Evolutionary conservation across 2,797 vertebrate genomes (phyloP), one percentile per base, ranked within the genome.

Genomic region (Rousettus madagascariensis): DNA sequence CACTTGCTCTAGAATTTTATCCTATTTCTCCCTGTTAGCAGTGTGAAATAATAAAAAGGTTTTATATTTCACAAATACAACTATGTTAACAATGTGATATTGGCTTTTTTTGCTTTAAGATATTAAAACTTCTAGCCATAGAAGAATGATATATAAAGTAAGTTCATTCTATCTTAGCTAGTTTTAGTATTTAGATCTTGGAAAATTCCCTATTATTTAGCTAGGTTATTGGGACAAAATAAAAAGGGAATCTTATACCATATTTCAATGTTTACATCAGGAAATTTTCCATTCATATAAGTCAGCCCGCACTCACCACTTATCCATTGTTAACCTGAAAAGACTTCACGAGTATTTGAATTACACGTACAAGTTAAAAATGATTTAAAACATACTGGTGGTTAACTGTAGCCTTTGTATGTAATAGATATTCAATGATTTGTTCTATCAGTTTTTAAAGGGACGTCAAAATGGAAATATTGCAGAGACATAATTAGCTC

Each of bases 71-170:
- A 80, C 4, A 79, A 72, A 49, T 53, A 28, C 17, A 78, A 43
- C 30, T 61, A 55, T 41, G 24, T 51, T 75, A 46, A 79, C 36
- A 72, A 43, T 20, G 9, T 33, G 51, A 26, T 46, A 53, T 1
- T 91, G 57, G 83, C 28, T 26, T 53, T 75, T 68, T 41, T 63
- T 91, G 20, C 28, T 68, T 85, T 19, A 59, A 72, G 65, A 22
- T 80, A 90, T n/a, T 90, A 90, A 57, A 79, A 74, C 15, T 28
- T 90, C 49, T n/a, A 80, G n/a, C 28, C 55, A 86, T 65, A 80
- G 46, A 83, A 49, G 13, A 63, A 30, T 53, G 17, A 28, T 75
- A 65, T 57, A 3, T 43, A 66, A 55, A 84, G 36, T 9, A 65
- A 17, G 59, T n/a, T 13, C 12, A 13, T 75, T 84, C 36, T 51